phyloP scores from a whole-genome alignment of 2,113 vertebrate species.

The Balaenoptera acutorostrata region DNA sequence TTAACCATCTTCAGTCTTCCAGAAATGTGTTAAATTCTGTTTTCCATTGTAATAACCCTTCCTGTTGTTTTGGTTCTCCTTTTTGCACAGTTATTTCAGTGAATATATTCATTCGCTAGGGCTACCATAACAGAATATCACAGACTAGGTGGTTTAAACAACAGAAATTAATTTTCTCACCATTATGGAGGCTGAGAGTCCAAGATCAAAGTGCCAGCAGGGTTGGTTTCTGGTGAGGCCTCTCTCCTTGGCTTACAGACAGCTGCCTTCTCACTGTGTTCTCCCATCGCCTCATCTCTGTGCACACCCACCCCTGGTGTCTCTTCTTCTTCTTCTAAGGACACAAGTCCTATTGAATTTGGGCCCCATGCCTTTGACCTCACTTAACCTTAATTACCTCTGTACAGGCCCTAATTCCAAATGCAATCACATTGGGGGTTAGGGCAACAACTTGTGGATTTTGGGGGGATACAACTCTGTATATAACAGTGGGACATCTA shows the following conservation, averaged over 20 bases:
- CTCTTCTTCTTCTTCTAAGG: background rate
- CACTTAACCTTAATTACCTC: background rate
- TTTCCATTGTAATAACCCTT: background rate
- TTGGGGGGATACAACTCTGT: background rate
- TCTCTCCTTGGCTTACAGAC: background rate
- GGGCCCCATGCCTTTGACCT: too few species aligned
- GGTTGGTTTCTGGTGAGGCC: background rate
- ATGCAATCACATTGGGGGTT: background rate
- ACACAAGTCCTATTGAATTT: background rate
- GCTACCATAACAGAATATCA: background rate
- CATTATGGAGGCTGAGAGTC: background rate
- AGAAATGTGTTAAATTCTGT: background rate
- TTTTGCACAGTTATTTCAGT: background rate
- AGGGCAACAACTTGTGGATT: background rate
- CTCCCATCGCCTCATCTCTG: background rate
- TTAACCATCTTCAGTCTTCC: background rate
- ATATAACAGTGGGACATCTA: background rate
- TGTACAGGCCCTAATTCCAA: background rate
- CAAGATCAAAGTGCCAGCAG: background rate
- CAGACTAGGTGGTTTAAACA: background rate
- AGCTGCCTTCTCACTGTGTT: background rate
- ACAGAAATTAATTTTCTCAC: background rate
- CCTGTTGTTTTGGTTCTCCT: background rate
- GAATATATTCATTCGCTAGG: background rate
- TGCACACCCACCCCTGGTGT: background rate